phyloP scores from a whole-genome alignment of 1,140 invertebrate species.

The Neodiprion pinetum region DNA sequence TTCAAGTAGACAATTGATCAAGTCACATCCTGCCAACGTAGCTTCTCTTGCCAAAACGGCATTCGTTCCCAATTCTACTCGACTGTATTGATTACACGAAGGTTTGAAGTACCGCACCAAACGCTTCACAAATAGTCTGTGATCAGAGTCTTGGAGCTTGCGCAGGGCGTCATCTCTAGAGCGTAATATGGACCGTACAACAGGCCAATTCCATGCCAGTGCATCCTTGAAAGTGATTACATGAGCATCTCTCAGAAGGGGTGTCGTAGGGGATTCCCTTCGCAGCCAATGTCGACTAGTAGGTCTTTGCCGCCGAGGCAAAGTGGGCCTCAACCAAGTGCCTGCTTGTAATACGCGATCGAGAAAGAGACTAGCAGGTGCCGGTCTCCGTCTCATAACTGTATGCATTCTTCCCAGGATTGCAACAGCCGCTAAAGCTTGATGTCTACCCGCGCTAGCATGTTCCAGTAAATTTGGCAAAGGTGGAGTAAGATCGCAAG shows the following conservation, averaged over 20 bases:
- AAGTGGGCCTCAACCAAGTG: slow-evolving; percentile 49
- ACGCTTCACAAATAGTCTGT: slow-evolving; percentile 80
- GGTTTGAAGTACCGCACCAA: slow-evolving; percentile 89
- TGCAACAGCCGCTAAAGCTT: slow-evolving; percentile 81
- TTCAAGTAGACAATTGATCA: slow-evolving; percentile 78
- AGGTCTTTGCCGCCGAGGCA: slow-evolving; percentile 43
- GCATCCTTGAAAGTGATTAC: slow-evolving; percentile 66
- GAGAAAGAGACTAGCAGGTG: slow-evolving; percentile 82
- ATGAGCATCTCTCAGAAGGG: slow-evolving; percentile 66
- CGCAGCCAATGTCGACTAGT: slow-evolving; percentile 51
- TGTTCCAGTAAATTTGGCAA: slow-evolving; percentile 81
- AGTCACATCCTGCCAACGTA: slow-evolving; percentile 76
- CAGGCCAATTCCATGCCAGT: slow-evolving; percentile 71
- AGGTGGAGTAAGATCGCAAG: slow-evolving; percentile 81
- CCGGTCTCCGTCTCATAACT: slow-evolving; percentile 79
- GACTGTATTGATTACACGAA: slow-evolving; percentile 81
- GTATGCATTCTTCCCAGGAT: slow-evolving; percentile 80
- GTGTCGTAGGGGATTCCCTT: slow-evolving; percentile 50
- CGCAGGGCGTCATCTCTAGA: slow-evolving; percentile 50
- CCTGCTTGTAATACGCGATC: slow-evolving; percentile 75
- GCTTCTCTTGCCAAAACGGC: slow-evolving; percentile 65
- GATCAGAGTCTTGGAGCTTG: slow-evolving; percentile 69
- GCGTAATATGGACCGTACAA: slow-evolving; percentile 65
- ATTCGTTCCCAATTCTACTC: slow-evolving; percentile 72
- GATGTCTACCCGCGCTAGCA: slow-evolving; percentile 77